Percentiles rank a stretch among this genome's conserved stretches.
Evolutionary conservation across 2,888 invertebrate species (phyloP).

Genomic region (Nephrotoma appendiculata): DNA sequence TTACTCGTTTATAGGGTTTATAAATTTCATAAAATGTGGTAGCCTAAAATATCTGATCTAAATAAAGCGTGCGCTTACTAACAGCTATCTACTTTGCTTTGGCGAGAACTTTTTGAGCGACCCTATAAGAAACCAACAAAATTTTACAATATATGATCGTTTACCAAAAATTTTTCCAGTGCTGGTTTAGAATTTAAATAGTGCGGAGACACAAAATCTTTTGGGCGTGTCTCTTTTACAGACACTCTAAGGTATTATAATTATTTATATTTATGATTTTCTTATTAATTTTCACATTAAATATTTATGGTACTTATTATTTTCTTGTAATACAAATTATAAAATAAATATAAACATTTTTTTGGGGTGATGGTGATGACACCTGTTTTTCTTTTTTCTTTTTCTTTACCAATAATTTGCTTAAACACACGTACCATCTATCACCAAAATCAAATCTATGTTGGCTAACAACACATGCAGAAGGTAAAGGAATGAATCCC

Average conservation of each 20-base stretch:
- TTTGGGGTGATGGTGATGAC: not conserved
- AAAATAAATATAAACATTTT: not conserved
- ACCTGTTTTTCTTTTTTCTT: not conserved
- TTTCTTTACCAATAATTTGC: not conserved
- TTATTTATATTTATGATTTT: not conserved
- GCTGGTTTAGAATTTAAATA: not conserved
- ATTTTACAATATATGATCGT: not conserved
- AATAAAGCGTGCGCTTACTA: not conserved
- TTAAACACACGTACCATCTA: constrained; percentile 21
- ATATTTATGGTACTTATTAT: not conserved
- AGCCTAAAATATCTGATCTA: too few relatives aligned
- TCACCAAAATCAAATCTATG: constrained; percentile 28
- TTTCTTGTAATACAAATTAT: not conserved
- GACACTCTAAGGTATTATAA: not conserved
- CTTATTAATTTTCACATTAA: not conserved
- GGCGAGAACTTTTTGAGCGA: not conserved
- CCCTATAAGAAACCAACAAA: not conserved
- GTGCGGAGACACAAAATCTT: not conserved
- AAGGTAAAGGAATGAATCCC: constrained; percentile 1
- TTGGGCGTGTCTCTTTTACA: not conserved
- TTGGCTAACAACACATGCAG: constrained; percentile 15
- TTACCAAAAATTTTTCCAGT: not conserved
- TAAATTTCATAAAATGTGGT: too few relatives aligned
- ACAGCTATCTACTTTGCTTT: not conserved
- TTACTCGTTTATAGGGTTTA: too few relatives aligned